Base-by-base conservation (phyloP, 2,113 vertebrate genomes). In the Carettochelys insculpta region DNA sequence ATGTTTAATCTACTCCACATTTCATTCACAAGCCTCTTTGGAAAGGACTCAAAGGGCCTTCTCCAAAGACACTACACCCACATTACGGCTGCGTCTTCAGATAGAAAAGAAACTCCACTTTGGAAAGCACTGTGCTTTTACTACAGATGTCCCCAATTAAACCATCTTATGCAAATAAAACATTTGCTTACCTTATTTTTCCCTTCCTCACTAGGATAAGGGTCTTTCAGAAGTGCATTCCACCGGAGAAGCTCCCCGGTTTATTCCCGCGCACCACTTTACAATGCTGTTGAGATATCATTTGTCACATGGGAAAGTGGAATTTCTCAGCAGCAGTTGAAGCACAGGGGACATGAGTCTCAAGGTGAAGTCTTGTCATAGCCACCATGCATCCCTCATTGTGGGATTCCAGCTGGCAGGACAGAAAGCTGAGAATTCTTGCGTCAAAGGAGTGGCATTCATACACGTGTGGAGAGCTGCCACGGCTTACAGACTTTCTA, bases 1-100 rank as follows among this genome's bases (percentile, higher is more conserved):
- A 91, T 77, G 83, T 92, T 95, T 97, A 97, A 97, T 94, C 71
- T 90, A 93, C 90, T 95, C 95, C 96, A 97, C 94, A 96, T 96
- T 97, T 95, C 76, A 93, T 92, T 95, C 94, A 43, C 84, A 87
- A n/a, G 95, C 87, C 84, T 95, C 85, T 77, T 90, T 97, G 96
- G 96, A 96, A 91, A 56, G 76, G 82, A 93, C 91, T 96, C 95
- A 96, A 95, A 95, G 83, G 85, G 89, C 90, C 90, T 52, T 88
- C 90, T 96, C 89, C 53, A 78, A 94, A 94, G 90, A 93, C 94
- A 96, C 93, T 97, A 89, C 95, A 94, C 85, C 94, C 86, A 82
- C 85, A 89, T 93, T 91, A n/a, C 90, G 93, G 77, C 82, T 89
- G 85, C 87, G 86, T 92, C 87, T 83, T 11, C 83, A 97, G 93